Evolutionary conservation across 2,113 vertebrate genomes (phyloP).

Genomic region (Phrynosoma blainvillii): DNA sequence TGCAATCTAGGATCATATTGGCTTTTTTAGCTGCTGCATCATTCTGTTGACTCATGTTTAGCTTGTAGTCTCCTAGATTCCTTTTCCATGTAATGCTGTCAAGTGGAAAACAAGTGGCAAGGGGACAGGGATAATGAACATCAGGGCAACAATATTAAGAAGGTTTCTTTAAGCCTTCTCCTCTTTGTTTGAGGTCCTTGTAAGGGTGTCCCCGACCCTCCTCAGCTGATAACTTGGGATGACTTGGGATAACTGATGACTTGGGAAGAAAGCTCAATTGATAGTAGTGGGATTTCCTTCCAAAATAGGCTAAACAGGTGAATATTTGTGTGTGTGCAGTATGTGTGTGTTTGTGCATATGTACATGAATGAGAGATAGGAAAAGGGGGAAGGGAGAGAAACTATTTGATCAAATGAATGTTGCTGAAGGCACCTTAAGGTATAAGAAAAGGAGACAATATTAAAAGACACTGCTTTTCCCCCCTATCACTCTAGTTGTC

Average conservation of each 20-base stretch:
- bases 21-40: no score
- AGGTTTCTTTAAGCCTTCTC: background rate
- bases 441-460: background rate
- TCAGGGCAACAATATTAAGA: background rate
- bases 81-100: no score
- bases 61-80: no score
- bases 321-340: background rate
- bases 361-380: background rate
- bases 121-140: background rate
- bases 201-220: background rate
- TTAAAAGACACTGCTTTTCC: background rate
- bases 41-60: no score
- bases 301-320: background rate
- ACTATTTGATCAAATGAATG: background rate
- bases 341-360: no score
- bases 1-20: no score
- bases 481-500: background rate
- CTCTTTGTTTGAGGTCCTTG: background rate
- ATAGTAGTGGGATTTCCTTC: background rate
- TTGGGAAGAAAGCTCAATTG: background rate
- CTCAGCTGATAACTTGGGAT: background rate
- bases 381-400: no score
- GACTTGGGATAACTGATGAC: no score
- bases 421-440: background rate
- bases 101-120: background rate